phyloP scores from a whole-genome alignment of 2,113 vertebrate genomes.

The Zeus faber region DNA sequence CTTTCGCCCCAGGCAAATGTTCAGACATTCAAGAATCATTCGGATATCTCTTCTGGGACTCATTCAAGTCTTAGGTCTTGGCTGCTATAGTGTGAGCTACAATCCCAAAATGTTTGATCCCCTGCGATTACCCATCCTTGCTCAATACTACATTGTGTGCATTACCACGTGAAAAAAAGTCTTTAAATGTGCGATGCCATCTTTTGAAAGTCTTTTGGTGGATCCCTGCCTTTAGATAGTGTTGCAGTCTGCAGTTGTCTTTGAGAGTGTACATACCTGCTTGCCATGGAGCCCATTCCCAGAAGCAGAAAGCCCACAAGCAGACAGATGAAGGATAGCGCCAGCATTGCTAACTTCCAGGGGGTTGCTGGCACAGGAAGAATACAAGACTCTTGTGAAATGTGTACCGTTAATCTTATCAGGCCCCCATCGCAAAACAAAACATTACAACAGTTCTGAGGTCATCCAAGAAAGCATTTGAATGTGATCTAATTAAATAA shows the following conservation, averaged over 20 bases:
- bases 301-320: constrained; percentile 79
- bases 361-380: constrained; percentile 63
- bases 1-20: too few relatives aligned
- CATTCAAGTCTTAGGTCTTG: too few relatives aligned
- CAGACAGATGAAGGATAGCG: constrained; percentile 61
- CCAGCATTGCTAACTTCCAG: constrained; percentile 83
- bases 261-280: constrained; percentile 75
- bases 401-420: neutral
- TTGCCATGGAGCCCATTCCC: constrained; percentile 72
- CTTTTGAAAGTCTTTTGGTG: too few relatives aligned
- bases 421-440: neutral
- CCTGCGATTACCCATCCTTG: too few relatives aligned
- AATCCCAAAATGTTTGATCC: too few relatives aligned
- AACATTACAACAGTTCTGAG: neutral
- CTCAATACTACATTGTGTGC: too few relatives aligned
- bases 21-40: too few relatives aligned
- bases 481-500: constrained; percentile 10
- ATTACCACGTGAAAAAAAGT: too few relatives aligned
- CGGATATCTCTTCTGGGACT: too few relatives aligned
- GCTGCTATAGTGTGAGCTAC: too few relatives aligned
- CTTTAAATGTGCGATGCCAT: too few relatives aligned
- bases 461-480: constrained; percentile 5
- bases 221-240: constrained; percentile 21
- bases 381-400: constrained; percentile 2
- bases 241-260: constrained; percentile 54